phyloP scores from a whole-genome alignment of 2,113 vertebrate genomes.

The Probosciger aterrimus region DNA sequence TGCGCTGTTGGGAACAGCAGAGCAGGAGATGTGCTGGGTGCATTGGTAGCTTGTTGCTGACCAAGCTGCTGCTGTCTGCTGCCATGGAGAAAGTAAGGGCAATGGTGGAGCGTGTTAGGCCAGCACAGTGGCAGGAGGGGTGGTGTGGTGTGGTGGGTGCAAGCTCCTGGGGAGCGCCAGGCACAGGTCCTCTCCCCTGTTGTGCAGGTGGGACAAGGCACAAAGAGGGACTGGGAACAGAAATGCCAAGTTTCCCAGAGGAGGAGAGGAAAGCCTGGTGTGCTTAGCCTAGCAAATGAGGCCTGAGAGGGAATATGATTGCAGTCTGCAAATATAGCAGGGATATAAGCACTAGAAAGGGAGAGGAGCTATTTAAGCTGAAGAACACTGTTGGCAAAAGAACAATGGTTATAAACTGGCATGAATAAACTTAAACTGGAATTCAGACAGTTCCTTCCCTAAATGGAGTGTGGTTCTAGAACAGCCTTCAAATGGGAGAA shows the following conservation, averaged over 20 bases:
- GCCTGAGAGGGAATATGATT: background rate
- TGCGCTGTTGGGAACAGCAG: background rate
- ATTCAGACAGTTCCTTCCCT: background rate
- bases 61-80: background rate
- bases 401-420: background rate
- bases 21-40: background rate
- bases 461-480: background rate
- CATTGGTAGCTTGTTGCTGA: accelerated
- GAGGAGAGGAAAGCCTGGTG: background rate
- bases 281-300: background rate
- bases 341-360: background rate
- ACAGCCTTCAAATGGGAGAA: background rate
- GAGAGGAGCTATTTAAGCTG: background rate
- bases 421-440: background rate
- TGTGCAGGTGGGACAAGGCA: background rate
- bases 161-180: background rate
- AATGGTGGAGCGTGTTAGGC: background rate
- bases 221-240: background rate
- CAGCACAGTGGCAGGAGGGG: background rate
- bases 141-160: background rate
- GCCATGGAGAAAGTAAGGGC: accelerated
- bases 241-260: background rate
- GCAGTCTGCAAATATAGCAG: background rate
- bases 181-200: accelerated
- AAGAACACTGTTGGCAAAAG: background rate